Evolutionary conservation across 92 coral and sea anemone genomes (phyloP), one percentile per base, ranked within the genome.

Genomic region (Zoanthus solanderi): DNA sequence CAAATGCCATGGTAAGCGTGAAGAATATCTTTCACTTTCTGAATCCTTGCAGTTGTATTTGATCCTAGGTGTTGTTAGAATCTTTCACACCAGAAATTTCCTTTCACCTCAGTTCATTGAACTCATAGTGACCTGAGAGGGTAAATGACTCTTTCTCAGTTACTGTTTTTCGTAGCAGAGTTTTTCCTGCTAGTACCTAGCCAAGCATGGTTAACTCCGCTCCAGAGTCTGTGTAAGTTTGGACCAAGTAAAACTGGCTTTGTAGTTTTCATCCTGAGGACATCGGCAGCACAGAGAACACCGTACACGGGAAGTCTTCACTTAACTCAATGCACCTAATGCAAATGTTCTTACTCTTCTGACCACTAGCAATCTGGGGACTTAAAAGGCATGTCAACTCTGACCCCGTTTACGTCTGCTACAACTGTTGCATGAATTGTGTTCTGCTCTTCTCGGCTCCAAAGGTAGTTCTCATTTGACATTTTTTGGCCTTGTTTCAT

Each of bases 41-140:
- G 23, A 71, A 32, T 71, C 75, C 9, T 71, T 8, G 75, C 46
- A 71, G 46, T 34, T 32, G 75, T 13, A 47, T 16, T 16, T 71
- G 15, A 8, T 11, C 11, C 46, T 71, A 58, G 42, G 12, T 76
- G 46, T 76, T 2, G 67, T 76, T 7, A 54, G 66, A 46, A 42
- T 92, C 93, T 11, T 75, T 30, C 23, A 92, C 85, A n/a, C 97
- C 95, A 7, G 92, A 67, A 7, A 87, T 95, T 72, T 94, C 95
- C 48, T 80, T 79, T 2, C 94, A 92, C 85, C 92, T 88, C 88
- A 94, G 34, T 76, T 84, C 86, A 30, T 92, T 90, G 78, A 92
- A 87, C 81, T 94, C 92, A 23, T 87, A 88, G 16, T 67, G 87
- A 2, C 92, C 83, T 9, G 94, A 68, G 66, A 37, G 89, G 2